These are phyloP conservation scores for Drosophila cardini DNA, from an alignment of 1,140 invertebrate species.

Conservation along the genomic window DNA sequence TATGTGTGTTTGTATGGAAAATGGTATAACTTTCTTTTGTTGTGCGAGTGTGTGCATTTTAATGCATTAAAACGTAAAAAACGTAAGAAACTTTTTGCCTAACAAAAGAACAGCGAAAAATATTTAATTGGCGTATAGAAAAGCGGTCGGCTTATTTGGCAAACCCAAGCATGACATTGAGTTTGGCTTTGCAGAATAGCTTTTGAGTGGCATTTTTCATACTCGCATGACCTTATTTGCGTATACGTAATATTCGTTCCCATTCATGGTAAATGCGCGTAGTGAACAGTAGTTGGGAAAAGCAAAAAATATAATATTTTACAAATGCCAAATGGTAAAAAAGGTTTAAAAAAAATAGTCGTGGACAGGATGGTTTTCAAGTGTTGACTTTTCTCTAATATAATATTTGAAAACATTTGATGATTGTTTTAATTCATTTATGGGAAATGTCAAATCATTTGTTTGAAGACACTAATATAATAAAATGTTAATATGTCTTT, in stretches of 20 bases:
- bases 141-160: background rate
- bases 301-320: too few relatives aligned
- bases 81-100: constrained; percentile 53
- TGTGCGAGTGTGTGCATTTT: constrained; percentile 64
- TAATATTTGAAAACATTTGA: too few relatives aligned
- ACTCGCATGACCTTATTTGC: constrained; percentile 61
- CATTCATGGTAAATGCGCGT: constrained; percentile 50
- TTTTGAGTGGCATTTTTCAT: constrained; percentile 8
- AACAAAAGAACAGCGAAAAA: constrained; percentile 70
- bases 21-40: constrained; percentile 50
- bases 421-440: too few relatives aligned
- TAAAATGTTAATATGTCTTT: too few relatives aligned
- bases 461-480: too few relatives aligned
- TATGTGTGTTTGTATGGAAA: constrained; percentile 28
- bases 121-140: constrained; percentile 60
- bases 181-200: background rate
- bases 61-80: constrained; percentile 49
- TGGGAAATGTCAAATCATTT: too few relatives aligned
- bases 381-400: too few relatives aligned
- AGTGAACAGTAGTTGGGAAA: constrained; percentile 39
- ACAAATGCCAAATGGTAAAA: too few relatives aligned
- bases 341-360: too few relatives aligned
- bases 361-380: too few relatives aligned
- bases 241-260: constrained; percentile 60
- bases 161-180: background rate